Evolutionary conservation across 2,113 vertebrate species (phyloP), one percentile per base, ranked within the genome.

Genomic region (Synodontis membranacea): DNA sequence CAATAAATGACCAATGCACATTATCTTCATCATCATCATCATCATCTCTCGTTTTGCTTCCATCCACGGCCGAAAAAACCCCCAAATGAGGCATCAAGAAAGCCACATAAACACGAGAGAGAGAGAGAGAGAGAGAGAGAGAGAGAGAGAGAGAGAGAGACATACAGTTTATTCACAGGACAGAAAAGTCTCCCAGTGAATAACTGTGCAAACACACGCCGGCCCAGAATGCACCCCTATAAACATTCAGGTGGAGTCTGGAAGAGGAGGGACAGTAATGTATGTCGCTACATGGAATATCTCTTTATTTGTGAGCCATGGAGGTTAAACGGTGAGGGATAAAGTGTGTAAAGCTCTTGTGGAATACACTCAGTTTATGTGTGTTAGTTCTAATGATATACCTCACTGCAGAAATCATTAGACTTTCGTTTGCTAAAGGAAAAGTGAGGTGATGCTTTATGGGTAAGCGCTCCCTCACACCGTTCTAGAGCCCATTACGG

Each of bases 111-210:
- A 92, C 94, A 92, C 93, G 10, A 54, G 90, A 89, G 93, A 92
- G 89, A 89, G 93, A 92, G 89, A 89, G 93, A 92, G 89, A 89
- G 93, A 92, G 89, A 89, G 93, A 92, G 89, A 89, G n/a, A n/a
- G 10, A 54, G 90, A 89, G 10, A 54, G 90, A 89, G 10, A 54
- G 90, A 89, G 10, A 54, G 90, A 89, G 93, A 92, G 89, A 89
- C 85, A 11, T 39, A 89, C 92, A 92, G 93, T 94, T 79, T 94
- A 94, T 93, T 92, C 93, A 94, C 91, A 92, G 93, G n/a, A n/a
- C 94, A 93, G 92, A 93, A 76, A 52, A 91, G 82, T 86, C 87
- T 90, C 60, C 88, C 87, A 80, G 76, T 85, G 74, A 83, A 87
- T 91, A 89, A 94, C 93, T 89, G 91, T 85, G 74, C 88, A 92